Conservation (phyloP, 2,888 invertebrate species). For the Lithophane ornitopus region DNA sequence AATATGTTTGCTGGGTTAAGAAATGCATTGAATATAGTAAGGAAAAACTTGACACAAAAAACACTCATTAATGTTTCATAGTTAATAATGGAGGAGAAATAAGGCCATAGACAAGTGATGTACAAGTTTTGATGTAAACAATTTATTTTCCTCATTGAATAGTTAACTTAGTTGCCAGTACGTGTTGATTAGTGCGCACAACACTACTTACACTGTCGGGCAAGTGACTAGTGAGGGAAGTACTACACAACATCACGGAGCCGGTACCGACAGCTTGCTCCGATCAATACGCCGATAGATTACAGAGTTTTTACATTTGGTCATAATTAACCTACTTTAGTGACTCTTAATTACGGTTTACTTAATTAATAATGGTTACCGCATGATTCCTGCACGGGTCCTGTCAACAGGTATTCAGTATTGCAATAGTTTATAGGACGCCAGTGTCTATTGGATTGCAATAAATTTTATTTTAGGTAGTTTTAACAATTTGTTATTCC, state of each 20-base stretch:
- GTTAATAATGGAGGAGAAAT: background rate
- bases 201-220: background rate
- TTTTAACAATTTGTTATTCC: no score
- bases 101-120: background rate
- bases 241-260: background rate
- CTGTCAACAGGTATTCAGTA: background rate
- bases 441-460: background rate
- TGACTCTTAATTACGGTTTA: constrained; percentile 8
- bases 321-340: constrained; percentile 36
- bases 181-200: constrained; percentile 10
- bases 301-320: constrained; percentile 14
- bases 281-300: constrained; percentile 3
- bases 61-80: background rate
- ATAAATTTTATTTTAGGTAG: background rate
- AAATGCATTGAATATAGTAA: constrained; percentile 1
- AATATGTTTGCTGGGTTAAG: background rate
- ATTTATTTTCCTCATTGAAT: background rate
- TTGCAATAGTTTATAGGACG: background rate
- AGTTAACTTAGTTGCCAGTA: background rate
- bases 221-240: background rate
- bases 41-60: background rate
- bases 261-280: background rate
- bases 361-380: constrained; percentile 3
- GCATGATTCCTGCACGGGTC: background rate
- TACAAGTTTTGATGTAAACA: background rate